Base-by-base conservation (phyloP, 53 echinoderm and acorn worm genomes). In the Pentamera pediparva region DNA sequence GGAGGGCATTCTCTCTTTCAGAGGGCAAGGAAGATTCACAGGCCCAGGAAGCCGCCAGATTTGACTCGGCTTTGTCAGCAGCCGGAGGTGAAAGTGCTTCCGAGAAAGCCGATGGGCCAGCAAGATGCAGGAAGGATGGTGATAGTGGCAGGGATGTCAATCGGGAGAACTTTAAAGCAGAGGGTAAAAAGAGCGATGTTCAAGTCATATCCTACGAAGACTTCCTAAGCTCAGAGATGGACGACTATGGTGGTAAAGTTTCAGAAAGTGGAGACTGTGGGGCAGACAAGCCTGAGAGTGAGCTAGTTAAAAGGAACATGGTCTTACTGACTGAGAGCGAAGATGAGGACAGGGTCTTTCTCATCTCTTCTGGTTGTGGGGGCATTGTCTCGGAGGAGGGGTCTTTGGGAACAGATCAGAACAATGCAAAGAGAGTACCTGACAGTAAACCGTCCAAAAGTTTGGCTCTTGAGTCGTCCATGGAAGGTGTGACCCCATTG, bases 191-290 rank as follows among this genome's bases (percentile, higher is more conserved):
- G 30, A 73, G 61, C 17, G 45, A 34, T 12, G 41, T 78, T 18
- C 81, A 65, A 41, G 63, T 78, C 2, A 85, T 89, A 20, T 89
- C 89, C 1, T 89, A 77, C 61, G 34, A 74, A 35, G 89, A 89
- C 32, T 89, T 89, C 45, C 78, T 89, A 38, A 89, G 74, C 58
- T 71, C 81, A 39, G 76, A 69, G 7, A 58, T 76, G 57, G 70
- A 33, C 15, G 69, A 61, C 31, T 36, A 54, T 38, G 37, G 56
- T 8, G 76, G 62, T 40, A 56, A 53, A 15, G 62, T 69, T 52
- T 22, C 17, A 4, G 50, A 74, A 17, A 36, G 47, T 49, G 56
- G 9, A 33, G 67, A 34, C 1, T 10, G 27, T 28, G 1, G 21
- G 30, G 30, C 6, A 11, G 15, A 34, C 4, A 61, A 34, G 32